These are phyloP conservation scores for Paramormyrops kingsleyae DNA, from an alignment of 2,113 vertebrate species.

Conservation along the genomic window DNA sequence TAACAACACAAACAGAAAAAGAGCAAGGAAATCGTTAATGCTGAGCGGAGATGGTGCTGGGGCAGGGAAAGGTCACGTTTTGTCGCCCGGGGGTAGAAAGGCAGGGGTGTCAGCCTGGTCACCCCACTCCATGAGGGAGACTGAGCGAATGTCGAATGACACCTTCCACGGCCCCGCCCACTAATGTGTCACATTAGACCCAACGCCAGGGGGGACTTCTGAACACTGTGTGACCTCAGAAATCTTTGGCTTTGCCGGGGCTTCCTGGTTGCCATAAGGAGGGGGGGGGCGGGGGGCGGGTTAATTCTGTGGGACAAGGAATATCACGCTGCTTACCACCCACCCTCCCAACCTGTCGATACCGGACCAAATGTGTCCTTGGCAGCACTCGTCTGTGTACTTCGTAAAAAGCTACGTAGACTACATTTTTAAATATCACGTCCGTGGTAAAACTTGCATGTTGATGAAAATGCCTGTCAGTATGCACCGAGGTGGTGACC, in stretches of 20 bases:
- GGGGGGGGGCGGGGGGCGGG: background rate
- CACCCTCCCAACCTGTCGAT: background rate
- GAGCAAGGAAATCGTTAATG: background rate
- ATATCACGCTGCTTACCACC: background rate
- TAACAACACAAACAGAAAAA: background rate
- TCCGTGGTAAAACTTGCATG: background rate
- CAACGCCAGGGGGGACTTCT: background rate
- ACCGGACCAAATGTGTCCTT: background rate
- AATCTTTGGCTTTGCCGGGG: background rate
- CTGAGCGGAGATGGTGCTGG: background rate
- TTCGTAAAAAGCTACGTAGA: background rate
- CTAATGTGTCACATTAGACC: background rate
- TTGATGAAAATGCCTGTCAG: background rate
- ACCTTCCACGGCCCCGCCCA: background rate
- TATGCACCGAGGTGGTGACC: background rate
- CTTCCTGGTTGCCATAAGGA: background rate
- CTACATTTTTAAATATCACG: background rate
- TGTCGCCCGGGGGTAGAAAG: background rate
- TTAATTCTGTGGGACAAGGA: background rate
- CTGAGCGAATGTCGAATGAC: background rate
- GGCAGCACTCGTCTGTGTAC: background rate
- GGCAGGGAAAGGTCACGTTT: background rate
- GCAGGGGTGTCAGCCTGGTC: background rate
- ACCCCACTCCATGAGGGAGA: background rate
- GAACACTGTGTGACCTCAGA: background rate